A percentile compares a stretch with the other conserved stretches of the same genome.
Evolutionary conservation across 2,797 vertebrate genomes (phyloP).

Genomic region (Lophius americanus): DNA sequence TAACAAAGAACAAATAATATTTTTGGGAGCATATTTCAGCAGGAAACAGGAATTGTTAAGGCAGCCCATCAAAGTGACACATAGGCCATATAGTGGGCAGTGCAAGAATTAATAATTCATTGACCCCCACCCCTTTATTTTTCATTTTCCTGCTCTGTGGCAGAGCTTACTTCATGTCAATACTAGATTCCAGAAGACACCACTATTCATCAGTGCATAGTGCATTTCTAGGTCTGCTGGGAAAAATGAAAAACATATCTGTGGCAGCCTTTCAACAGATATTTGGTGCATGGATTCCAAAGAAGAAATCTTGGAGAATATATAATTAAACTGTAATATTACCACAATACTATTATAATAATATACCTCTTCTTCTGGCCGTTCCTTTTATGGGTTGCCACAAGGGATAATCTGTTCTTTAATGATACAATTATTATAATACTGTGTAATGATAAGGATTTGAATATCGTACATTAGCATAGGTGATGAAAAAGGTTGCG

Average conservation of each 20-base stretch:
- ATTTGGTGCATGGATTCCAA: slow-evolving; percentile 4
- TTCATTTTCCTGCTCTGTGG: slow-evolving; percentile 54
- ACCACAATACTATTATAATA: not conserved
- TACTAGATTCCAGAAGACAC: slow-evolving; percentile 38
- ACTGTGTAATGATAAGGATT: not conserved
- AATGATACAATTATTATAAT: too few species aligned
- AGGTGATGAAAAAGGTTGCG: not conserved
- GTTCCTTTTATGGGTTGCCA: too few species aligned
- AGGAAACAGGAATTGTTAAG: slow-evolving; percentile 43
- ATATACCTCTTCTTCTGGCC: too few species aligned
- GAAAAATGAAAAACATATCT: slow-evolving; percentile 23
- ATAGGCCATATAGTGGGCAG: slow-evolving; percentile 58
- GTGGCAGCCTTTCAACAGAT: not conserved
- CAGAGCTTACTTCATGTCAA: slow-evolving; percentile 53
- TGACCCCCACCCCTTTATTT: slow-evolving; percentile 38
- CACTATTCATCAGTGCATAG: slow-evolving; percentile 42
- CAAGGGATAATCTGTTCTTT: too few species aligned
- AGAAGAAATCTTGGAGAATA: not conserved
- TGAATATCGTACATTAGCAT: not conserved
- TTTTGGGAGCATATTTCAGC: slow-evolving; percentile 35
- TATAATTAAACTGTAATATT: not conserved
- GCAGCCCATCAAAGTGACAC: slow-evolving; percentile 59
- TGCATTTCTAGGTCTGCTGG: slow-evolving; percentile 23
- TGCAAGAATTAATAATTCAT: slow-evolving; percentile 72
- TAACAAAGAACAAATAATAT: slow-evolving; percentile 10